Evolutionary conservation across 2,113 vertebrate species (phyloP).

Genomic region (Ictidomys tridecemlineatus): DNA sequence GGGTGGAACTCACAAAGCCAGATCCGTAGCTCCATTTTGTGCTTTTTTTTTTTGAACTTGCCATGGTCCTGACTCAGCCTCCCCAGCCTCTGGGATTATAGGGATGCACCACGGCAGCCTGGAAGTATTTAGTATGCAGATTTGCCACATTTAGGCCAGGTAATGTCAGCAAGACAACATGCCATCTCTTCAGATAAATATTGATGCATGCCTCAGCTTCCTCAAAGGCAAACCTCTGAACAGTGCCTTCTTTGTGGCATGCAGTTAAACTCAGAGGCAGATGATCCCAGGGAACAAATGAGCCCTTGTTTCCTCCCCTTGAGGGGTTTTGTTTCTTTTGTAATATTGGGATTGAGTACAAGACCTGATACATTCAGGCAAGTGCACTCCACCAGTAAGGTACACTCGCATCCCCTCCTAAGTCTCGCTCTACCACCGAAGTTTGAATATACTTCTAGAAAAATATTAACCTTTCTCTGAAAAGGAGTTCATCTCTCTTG

Average conservation of each 20-base stretch:
- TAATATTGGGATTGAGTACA: not conserved
- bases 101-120: too few relatives aligned
- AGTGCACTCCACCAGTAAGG: not conserved
- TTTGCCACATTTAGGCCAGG: not conserved
- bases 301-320: conserved; percentile 14
- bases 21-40: too few relatives aligned
- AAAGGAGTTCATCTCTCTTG: not conserved
- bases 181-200: conserved; percentile 51
- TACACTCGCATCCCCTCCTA: not conserved
- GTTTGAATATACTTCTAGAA: not conserved
- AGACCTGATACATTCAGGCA: not conserved
- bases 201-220: conserved; percentile 6
- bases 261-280: not conserved
- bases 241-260: not conserved
- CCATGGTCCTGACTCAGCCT: too few relatives aligned
- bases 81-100: too few relatives aligned
- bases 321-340: not conserved
- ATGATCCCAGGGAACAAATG: not conserved
- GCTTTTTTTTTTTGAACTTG: too few relatives aligned
- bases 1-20: too few relatives aligned
- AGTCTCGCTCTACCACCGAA: not conserved
- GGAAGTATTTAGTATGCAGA: not conserved
- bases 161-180: not conserved
- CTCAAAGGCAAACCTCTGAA: conserved; percentile 19
- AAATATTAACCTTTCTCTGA: conserved; percentile 39